Evolutionary conservation across 1,140 invertebrate species (phyloP).

Genomic region (Drosophila insularis): DNA sequence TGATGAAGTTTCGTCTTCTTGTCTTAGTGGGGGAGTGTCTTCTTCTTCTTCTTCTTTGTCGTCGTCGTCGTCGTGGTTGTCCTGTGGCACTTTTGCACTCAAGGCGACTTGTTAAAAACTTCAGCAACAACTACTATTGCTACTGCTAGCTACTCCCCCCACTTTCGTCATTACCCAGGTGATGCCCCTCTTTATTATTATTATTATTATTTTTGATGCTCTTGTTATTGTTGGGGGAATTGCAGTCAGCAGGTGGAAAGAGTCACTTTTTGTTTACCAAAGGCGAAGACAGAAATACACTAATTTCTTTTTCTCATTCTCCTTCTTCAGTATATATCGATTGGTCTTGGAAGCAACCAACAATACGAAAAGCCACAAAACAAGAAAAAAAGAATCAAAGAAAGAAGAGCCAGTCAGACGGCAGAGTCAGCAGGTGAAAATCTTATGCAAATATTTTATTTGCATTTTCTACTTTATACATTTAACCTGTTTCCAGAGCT

Average conservation of each 20-base stretch:
- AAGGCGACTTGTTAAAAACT: conserved; percentile 62
- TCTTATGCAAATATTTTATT: conserved; percentile 77
- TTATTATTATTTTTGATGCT: conserved; percentile 11
- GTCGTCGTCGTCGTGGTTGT: background rate
- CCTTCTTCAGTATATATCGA: conserved; percentile 59
- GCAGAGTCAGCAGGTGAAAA: conserved; percentile 40
- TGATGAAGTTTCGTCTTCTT: conserved; percentile 42
- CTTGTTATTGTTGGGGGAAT: conserved; percentile 29
- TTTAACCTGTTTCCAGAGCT: conserved; percentile 66
- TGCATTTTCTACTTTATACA: conserved; percentile 75
- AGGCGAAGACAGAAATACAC: conserved; percentile 24
- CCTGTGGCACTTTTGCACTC: conserved; percentile 36
- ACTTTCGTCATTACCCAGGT: conserved; percentile 30
- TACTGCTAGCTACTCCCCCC: background rate
- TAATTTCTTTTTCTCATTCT: conserved; percentile 16
- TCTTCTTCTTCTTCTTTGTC: background rate
- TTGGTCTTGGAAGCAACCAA: conserved; percentile 34
- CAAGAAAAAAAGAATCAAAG: background rate
- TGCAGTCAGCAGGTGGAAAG: background rate
- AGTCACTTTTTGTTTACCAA: conserved; percentile 49
- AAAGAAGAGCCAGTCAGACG: conserved; percentile 15
- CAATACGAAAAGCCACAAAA: conserved; percentile 15
- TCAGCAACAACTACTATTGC: conserved; percentile 25
- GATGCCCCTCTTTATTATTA: conserved; percentile 41
- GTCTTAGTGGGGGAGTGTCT: background rate